A percentile compares a stretch with the other conserved stretches of the same genome.
phyloP scores from a whole-genome alignment of 2,113 vertebrate species.

The Tursiops truncatus region DNA sequence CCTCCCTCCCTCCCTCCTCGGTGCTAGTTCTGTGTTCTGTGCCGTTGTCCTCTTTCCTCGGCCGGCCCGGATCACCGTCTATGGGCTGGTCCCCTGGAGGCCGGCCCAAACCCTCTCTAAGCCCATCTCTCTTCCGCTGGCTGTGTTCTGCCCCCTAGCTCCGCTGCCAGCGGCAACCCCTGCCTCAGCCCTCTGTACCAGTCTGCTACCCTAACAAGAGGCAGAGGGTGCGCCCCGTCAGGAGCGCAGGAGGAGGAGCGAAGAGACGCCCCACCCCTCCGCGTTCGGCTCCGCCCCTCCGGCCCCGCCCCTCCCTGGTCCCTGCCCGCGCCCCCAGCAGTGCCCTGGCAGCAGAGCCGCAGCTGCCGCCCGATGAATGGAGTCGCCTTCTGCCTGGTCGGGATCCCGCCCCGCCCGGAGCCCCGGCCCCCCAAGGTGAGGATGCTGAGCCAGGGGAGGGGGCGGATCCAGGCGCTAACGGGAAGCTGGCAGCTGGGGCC shows the following conservation, averaged over 20 bases:
- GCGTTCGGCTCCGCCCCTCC: constrained; percentile 41
- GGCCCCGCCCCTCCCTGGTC: constrained; percentile 55
- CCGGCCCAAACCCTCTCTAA: neutral
- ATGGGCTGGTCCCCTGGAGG: neutral
- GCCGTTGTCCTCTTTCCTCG: neutral
- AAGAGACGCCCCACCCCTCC: neutral
- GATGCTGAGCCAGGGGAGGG: neutral
- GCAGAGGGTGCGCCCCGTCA: neutral
- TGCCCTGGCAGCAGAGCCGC: constrained; percentile 77
- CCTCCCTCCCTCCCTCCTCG: neutral
- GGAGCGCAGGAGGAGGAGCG: neutral
- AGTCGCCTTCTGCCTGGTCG: constrained; percentile 98
- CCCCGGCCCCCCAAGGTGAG: constrained; percentile 81
- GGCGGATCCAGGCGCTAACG: neutral
- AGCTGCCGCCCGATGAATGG: constrained; percentile 94
- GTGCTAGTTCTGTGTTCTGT: neutral
- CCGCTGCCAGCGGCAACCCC: neutral
- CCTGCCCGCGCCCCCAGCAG: constrained; percentile 51
- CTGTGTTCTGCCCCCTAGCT: neutral
- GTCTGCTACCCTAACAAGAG: neutral
- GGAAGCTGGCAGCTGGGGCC: neutral
- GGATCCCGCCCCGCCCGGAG: constrained; percentile 93
- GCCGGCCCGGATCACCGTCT: neutral
- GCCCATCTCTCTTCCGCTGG: neutral
- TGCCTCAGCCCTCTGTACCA: neutral